phyloP scores from a whole-genome alignment of 2,113 vertebrate genomes.

The Mesitornis unicolor region DNA sequence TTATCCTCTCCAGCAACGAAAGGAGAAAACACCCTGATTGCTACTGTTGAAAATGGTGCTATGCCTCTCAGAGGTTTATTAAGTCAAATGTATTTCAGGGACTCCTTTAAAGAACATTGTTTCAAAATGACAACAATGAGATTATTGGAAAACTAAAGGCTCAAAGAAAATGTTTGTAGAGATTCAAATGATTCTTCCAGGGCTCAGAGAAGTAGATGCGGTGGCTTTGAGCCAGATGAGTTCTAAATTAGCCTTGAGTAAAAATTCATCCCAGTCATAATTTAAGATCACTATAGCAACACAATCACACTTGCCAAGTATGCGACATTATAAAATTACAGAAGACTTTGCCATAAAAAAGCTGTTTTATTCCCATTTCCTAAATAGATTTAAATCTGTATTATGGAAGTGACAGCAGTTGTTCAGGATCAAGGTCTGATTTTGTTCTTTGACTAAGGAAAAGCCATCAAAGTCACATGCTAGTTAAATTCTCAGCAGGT shows the following conservation, averaged over 20 bases:
- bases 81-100: not conserved
- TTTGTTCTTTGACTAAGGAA: not conserved
- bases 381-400: not conserved
- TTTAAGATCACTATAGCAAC: constrained; percentile 53
- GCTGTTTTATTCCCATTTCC: not conserved
- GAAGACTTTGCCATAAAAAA: not conserved
- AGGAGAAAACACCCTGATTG: not conserved
- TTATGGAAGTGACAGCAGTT: not conserved
- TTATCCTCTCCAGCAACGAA: not conserved
- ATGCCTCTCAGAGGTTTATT: not conserved
- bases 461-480: not conserved
- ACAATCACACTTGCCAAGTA: not conserved
- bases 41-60: not conserved
- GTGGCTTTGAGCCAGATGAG: not conserved
- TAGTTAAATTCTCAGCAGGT: not conserved
- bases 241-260: constrained; percentile 20
- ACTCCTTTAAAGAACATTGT: not conserved
- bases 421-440: not conserved
- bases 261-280: not conserved
- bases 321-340: not conserved
- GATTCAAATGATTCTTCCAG: not conserved
- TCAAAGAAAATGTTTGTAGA: not conserved
- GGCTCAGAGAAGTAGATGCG: not conserved
- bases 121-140: not conserved
- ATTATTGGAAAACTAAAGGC: not conserved